phyloP scores from a whole-genome alignment of 1,140 invertebrate species.

The Zelostemma sp. region DNA sequence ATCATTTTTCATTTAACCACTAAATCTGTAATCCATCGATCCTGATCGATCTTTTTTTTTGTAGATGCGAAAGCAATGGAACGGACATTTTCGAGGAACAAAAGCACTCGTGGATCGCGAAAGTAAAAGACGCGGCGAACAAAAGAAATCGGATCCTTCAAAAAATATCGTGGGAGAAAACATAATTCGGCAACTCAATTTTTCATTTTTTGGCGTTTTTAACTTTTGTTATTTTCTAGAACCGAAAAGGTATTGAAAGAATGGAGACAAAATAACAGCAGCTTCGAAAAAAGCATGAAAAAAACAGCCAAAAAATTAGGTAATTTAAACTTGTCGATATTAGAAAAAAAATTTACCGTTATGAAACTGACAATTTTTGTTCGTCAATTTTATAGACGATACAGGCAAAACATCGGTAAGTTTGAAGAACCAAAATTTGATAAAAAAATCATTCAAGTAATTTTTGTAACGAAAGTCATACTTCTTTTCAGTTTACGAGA shows the following conservation, averaged over 20 bases:
- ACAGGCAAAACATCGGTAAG: neutral
- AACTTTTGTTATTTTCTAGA: slow-evolving; percentile 31
- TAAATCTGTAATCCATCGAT: no score
- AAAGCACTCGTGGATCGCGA: slow-evolving; percentile 40
- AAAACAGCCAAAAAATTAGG: slow-evolving; percentile 53
- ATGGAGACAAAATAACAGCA: slow-evolving; percentile 53
- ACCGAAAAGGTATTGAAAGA: slow-evolving; percentile 44
- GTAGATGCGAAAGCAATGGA: slow-evolving; percentile 49
- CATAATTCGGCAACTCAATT: slow-evolving; percentile 8
- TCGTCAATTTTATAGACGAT: neutral
- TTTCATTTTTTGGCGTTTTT: slow-evolving; percentile 4
- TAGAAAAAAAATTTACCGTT: neutral
- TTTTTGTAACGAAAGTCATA: slow-evolving; percentile 15
- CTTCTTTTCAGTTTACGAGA: neutral
- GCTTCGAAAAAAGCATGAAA: slow-evolving; percentile 51
- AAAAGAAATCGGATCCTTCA: slow-evolving; percentile 50
- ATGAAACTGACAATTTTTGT: slow-evolving; percentile 16
- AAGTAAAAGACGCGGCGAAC: slow-evolving; percentile 45
- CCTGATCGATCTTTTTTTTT: slow-evolving; percentile 12
- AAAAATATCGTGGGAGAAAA: slow-evolving; percentile 46
- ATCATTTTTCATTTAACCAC: no score
- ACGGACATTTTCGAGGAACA: slow-evolving; percentile 33
- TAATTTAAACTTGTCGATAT: slow-evolving; percentile 28
- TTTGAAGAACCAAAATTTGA: neutral
- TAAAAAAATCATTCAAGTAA: slow-evolving; percentile 4